These are phyloP conservation scores for Parnassius apollo DNA, from an alignment of 2,888 invertebrate genomes.

Conservation along the genomic window DNA sequence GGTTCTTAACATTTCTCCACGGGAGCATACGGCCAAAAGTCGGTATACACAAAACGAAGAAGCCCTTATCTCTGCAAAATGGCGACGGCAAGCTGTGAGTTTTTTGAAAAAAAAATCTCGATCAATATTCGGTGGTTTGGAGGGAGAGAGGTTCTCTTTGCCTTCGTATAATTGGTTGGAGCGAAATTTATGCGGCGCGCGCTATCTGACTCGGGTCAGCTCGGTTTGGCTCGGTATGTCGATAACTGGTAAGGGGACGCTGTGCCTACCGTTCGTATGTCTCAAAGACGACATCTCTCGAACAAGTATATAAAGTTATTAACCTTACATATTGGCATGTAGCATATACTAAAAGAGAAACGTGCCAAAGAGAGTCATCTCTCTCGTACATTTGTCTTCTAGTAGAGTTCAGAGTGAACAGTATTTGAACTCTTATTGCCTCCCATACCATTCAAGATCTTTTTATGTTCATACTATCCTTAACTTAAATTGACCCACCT, in stretches of 20 bases:
- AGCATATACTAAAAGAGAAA: too few species aligned
- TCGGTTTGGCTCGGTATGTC: slow-evolving; percentile 45
- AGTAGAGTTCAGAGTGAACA: too few species aligned
- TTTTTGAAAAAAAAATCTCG: slow-evolving; percentile 64
- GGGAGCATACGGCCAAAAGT: slow-evolving; percentile 49
- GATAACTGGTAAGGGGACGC: slow-evolving; percentile 40
- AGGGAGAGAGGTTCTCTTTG: slow-evolving; percentile 46
- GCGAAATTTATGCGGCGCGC: slow-evolving; percentile 59
- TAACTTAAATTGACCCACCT: too few species aligned
- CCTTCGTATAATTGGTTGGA: slow-evolving; percentile 65
- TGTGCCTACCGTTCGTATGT: slow-evolving; percentile 38
- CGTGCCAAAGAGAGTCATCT: too few species aligned
- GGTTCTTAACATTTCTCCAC: slow-evolving; percentile 41
- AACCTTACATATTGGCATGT: too few species aligned
- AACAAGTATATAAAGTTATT: too few species aligned
- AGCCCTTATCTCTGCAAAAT: slow-evolving; percentile 62
- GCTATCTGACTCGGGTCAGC: slow-evolving; percentile 48
- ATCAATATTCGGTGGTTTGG: slow-evolving; percentile 70
- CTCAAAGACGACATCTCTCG: slow-evolving; percentile 23
- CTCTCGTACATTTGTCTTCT: too few species aligned
- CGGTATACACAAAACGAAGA: slow-evolving; percentile 56
- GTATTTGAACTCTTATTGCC: too few species aligned
- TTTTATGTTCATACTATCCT: too few species aligned
- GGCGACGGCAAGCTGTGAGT: slow-evolving; percentile 53
- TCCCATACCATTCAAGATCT: too few species aligned